phyloP scores from a whole-genome alignment of 2,888 invertebrate genomes.

The Xylota segnis region DNA sequence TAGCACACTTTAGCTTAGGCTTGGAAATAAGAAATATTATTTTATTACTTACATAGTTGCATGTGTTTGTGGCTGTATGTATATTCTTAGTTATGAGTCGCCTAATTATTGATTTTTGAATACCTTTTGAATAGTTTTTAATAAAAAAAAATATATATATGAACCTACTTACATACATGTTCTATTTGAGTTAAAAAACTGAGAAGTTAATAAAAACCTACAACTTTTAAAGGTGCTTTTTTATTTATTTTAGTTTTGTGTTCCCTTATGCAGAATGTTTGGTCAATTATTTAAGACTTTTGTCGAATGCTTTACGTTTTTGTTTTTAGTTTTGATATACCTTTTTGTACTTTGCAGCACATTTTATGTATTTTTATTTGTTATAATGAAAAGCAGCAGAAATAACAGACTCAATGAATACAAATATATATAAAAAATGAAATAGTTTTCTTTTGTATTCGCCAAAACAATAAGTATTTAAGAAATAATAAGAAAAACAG shows the following conservation, averaged over 20 bases:
- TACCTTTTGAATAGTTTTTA: constrained; percentile 34
- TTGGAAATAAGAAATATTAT: constrained; percentile 3
- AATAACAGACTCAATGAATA: constrained; percentile 42
- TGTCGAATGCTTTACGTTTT: neutral
- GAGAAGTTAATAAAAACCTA: constrained; percentile 49
- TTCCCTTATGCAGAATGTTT: neutral
- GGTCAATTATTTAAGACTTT: neutral
- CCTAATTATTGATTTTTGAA: constrained; percentile 12
- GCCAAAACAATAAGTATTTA: constrained; percentile 29
- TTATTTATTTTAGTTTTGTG: constrained; percentile 23
- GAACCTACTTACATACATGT: constrained; percentile 23
- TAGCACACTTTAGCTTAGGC: constrained; percentile 20
- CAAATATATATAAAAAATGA: constrained; percentile 8
- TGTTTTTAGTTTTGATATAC: constrained; percentile 3
- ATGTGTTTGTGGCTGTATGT: too few species aligned
- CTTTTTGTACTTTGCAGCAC: constrained; percentile 1
- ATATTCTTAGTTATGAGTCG: constrained; percentile 20
- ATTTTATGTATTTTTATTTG: constrained; percentile 21
- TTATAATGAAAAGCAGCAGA: constrained; percentile 8
- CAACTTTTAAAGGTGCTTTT: constrained; percentile 33
- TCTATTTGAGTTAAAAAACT: constrained; percentile 40
- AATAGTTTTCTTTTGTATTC: constrained; percentile 56
- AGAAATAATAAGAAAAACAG: constrained; percentile 19
- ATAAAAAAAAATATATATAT: constrained; percentile 15
- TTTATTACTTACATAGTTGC: constrained; percentile 21